These are phyloP conservation scores for Uria lomvia DNA, from an alignment of 2,113 vertebrate species.

Conservation along the genomic window DNA sequence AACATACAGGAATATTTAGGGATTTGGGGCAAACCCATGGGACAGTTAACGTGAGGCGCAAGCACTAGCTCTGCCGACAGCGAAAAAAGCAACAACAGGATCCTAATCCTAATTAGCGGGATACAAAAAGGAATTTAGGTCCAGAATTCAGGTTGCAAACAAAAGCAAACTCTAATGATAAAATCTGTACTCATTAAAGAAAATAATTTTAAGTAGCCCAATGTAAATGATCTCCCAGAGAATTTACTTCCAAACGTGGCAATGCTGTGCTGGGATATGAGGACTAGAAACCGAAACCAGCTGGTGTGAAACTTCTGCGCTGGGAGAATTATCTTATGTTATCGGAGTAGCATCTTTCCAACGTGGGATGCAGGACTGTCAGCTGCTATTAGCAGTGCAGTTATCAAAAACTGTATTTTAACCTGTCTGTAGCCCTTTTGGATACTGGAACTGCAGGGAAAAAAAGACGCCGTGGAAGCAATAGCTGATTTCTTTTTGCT, in stretches of 20 bases:
- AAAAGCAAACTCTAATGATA: neutral
- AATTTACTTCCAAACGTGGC: neutral
- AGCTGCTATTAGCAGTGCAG: neutral
- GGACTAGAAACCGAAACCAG: neutral
- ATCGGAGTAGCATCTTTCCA: neutral
- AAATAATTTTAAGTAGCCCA: neutral
- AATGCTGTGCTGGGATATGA: neutral
- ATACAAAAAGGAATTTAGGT: neutral
- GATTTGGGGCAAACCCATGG: neutral
- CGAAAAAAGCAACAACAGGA: neutral
- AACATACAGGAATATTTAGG: neutral
- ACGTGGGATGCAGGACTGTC: neutral
- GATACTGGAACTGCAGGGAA: neutral
- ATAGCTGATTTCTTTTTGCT: rapidly evolving
- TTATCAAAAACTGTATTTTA: neutral
- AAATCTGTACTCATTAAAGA: neutral
- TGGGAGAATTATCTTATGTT: neutral
- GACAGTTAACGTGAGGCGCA: neutral
- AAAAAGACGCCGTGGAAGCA: neutral
- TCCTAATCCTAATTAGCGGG: neutral
- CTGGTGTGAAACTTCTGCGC: neutral
- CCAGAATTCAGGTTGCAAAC: neutral
- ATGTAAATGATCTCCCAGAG: neutral
- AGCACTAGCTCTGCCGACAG: neutral
- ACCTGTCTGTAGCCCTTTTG: neutral